A percentile compares a stretch with the other conserved stretches of the same genome.
Evolutionary conservation across 2,113 vertebrate genomes (phyloP).

Genomic region (Chloroceryle aenea): DNA sequence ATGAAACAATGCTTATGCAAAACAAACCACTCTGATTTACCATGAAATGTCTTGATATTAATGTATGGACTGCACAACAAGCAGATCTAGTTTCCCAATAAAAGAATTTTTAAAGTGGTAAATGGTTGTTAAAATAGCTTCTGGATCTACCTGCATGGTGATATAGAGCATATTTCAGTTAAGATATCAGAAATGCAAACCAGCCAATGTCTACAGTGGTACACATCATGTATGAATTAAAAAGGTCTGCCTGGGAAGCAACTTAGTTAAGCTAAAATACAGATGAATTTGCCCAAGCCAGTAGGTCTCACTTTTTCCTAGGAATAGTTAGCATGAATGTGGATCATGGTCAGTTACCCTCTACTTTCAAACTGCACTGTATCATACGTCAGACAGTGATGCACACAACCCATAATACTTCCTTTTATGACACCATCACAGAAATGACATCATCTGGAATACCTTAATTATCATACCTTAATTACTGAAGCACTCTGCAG

Average conservation of each 20-base stretch:
- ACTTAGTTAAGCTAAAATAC: neutral
- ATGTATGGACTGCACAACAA: neutral
- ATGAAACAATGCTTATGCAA: neutral
- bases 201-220: neutral
- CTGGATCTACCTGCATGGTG: neutral
- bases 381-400: neutral
- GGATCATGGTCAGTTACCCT: neutral
- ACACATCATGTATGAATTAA: neutral
- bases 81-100: neutral
- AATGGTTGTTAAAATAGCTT: neutral
- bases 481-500: neutral
- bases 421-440: neutral
- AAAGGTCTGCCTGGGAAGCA: neutral
- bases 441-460: neutral
- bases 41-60: neutral
- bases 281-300: neutral
- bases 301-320: neutral
- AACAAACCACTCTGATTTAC: neutral
- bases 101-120: accelerated
- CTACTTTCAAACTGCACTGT: neutral
- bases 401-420: neutral
- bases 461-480: neutral
- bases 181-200: neutral
- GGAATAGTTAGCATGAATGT: neutral
- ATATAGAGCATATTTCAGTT: neutral